A percentile compares a stretch with the other conserved stretches of the same genome.
phyloP scores from a whole-genome alignment of 2,797 vertebrate genomes.

The Eulemur coronatus region DNA sequence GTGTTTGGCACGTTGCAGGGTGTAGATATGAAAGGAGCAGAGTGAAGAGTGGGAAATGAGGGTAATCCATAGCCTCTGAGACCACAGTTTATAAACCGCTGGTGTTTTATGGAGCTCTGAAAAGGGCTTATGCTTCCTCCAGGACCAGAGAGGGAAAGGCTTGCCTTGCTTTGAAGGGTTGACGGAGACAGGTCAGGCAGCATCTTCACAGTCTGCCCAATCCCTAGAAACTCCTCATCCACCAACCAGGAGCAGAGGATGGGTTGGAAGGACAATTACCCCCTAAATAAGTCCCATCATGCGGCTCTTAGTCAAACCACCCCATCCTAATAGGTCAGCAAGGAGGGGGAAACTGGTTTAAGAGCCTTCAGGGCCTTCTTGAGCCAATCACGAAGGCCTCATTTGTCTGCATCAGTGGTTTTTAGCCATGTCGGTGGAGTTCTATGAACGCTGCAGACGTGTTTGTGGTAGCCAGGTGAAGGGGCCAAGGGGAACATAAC shows the following conservation, averaged over 20 bases:
- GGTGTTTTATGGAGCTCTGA: not conserved
- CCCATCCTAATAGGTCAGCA: not conserved
- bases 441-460: not conserved
- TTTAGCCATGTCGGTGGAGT: not conserved
- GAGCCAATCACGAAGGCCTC: not conserved
- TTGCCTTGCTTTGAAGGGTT: not conserved
- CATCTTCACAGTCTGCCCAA: not conserved
- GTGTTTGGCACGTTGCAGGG: not conserved
- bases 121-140: not conserved
- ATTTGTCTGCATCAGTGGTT: not conserved
- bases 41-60: not conserved
- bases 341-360: not conserved
- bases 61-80: not conserved
- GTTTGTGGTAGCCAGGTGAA: not conserved
- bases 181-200: accelerated
- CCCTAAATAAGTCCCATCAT: not conserved
- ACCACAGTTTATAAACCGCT: not conserved
- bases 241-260: not conserved
- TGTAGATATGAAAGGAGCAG: not conserved
- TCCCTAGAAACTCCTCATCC: not conserved
- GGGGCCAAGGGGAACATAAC: not conserved
- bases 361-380: not conserved
- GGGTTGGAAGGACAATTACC: not conserved
- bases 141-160: not conserved
- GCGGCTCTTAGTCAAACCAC: not conserved